Percentiles rank a stretch among this genome's conserved stretches.
Conservation (phyloP, 2,797 vertebrate species). For the Pseudomugil gertrudae region DNA sequence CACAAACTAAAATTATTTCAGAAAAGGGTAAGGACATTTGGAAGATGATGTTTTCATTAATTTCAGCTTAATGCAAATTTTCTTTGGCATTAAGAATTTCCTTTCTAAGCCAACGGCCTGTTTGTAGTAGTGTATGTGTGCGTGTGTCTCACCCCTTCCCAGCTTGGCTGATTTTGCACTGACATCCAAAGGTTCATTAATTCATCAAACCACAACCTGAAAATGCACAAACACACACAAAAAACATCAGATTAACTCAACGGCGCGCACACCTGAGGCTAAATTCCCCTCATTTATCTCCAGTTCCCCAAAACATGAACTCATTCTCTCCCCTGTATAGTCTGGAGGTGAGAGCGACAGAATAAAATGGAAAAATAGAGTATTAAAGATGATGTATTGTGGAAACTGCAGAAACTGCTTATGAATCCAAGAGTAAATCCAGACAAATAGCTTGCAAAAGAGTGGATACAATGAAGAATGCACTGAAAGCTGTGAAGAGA, state of each 20-base stretch:
- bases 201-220: slow-evolving; percentile 97
- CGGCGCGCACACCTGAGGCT: slow-evolving; percentile 48
- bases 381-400: slow-evolving; percentile 74
- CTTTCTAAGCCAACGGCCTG: slow-evolving; percentile 8
- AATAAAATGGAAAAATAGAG: slow-evolving; percentile 58
- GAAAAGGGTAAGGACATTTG: slow-evolving; percentile 6
- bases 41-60: slow-evolving; percentile 22
- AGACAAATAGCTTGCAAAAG: slow-evolving; percentile 66
- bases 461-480: slow-evolving; percentile 54
- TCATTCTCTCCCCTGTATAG: slow-evolving; percentile 43
- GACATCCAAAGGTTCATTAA: slow-evolving; percentile 94
- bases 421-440: slow-evolving; percentile 67
- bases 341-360: slow-evolving; percentile 33
- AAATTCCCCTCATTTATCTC: slow-evolving; percentile 54
- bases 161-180: slow-evolving; percentile 96
- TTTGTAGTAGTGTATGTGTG: slow-evolving; percentile 23
- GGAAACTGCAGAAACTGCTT: slow-evolving; percentile 64
- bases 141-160: slow-evolving; percentile 92
- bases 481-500: slow-evolving; percentile 38
- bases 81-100: slow-evolving; percentile 4
- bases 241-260: slow-evolving; percentile 23
- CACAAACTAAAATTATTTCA: slow-evolving; percentile 12
- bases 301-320: slow-evolving; percentile 53
- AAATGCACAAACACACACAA: slow-evolving; percentile 43
- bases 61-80: slow-evolving; percentile 6